Evolutionary conservation across 1,140 invertebrate genomes (phyloP), one percentile per base, ranked within the genome.

Genomic region (Vanessa atalanta): DNA sequence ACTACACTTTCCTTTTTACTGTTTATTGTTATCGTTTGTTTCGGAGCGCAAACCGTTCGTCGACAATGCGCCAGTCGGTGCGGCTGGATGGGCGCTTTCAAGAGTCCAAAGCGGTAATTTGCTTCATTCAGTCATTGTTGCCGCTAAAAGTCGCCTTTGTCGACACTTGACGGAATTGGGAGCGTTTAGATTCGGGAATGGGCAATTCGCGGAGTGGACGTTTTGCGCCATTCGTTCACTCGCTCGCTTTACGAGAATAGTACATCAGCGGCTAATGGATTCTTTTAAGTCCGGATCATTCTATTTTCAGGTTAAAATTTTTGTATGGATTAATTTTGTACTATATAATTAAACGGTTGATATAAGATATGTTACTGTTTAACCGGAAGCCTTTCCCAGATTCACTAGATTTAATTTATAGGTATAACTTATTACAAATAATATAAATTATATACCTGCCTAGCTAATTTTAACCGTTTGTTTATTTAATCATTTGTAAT

Each of bases 1-100:
- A 87, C 85, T 92, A 90, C 86, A 90, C 88, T 90, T 89, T 91
- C 87, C 86, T 91, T 91, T 90, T 90, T 86, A 88, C 82, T 90
- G 87, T 89, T 91, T 91, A 91, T 91, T 91, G 89, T 89, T 83
- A 85, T 84, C 88, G 83, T 87, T 89, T 90, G 88, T 90, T 91
- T 91, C 88, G 86, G 77, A 72, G 77, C 82, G 88, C 90, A 91
- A 92, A 91, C 89, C 87, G 84, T 87, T 79, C 88, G 77, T 23
- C 82, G 80, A 89, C 88, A 90, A 90, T 86, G 85, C 74, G 83
- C 77, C 80, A 81, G 78, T 68, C 85, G 83, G 83, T 88, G 85
- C 89, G 88, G 78, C 79, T 83, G 81, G 86, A 79, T 86, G 86
- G 79, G 76, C 84, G 88, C 87, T 92, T 88, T 89, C 88, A 88